Conservation (phyloP, 2,797 vertebrate genomes). For the Pseudochirops cupreus region DNA sequence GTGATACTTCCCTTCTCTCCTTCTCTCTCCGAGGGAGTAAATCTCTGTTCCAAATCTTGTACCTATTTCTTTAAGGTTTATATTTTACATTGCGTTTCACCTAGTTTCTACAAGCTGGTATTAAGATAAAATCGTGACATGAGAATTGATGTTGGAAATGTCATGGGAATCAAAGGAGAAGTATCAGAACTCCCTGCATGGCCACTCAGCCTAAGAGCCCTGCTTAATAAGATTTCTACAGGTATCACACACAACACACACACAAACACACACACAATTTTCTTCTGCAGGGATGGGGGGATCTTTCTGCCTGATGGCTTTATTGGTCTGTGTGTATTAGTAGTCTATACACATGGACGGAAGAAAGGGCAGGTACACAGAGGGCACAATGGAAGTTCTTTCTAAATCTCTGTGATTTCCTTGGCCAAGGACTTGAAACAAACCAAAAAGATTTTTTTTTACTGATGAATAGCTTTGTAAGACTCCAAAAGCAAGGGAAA, state of each 20-base stretch:
- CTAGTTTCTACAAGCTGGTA: neutral
- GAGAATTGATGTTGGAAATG: neutral
- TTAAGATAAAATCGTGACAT: neutral
- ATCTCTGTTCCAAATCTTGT: neutral
- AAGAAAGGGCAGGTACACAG: neutral
- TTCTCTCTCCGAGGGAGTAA: neutral
- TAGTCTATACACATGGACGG: neutral
- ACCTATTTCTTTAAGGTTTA: neutral
- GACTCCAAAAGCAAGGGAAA: neutral
- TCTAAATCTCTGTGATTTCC: neutral
- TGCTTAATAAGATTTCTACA: neutral
- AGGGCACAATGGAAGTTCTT: neutral
- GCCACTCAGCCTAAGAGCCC: neutral
- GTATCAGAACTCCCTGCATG: neutral
- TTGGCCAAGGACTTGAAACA: neutral
- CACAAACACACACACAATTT: neutral
- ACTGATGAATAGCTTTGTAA: neutral
- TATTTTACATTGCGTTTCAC: neutral
- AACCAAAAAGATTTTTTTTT: neutral
- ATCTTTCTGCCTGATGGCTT: neutral
- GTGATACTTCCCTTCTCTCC: neutral
- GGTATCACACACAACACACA: neutral
- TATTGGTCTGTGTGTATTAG: neutral
- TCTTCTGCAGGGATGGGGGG: neutral
- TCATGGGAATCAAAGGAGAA: neutral